Conservation (phyloP, 2,113 vertebrate species). For the Asarcornis scutulata region DNA sequence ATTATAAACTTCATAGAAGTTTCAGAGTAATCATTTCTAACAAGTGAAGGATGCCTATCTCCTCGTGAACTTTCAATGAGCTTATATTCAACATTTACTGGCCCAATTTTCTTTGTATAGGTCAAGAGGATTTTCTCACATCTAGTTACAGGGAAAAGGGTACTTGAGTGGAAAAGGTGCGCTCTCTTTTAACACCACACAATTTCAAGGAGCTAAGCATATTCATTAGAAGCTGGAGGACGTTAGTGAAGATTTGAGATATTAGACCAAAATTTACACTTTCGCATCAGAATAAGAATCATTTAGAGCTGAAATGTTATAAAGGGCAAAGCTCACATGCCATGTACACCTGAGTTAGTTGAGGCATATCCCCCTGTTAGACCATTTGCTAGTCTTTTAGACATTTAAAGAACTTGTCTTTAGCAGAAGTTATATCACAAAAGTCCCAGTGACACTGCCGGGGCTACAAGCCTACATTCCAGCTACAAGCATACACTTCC, state of each 20-base stretch:
- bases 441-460: background rate
- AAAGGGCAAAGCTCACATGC: background rate
- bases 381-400: background rate
- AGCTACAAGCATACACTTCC: background rate
- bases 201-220: conserved; percentile 28
- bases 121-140: conserved; percentile 46
- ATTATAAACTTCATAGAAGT: background rate
- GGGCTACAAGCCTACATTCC: background rate
- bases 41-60: background rate
- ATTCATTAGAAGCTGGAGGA: conserved; percentile 24
- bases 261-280: background rate
- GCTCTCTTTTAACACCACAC: background rate
- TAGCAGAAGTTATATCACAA: background rate
- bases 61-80: conserved; percentile 8
- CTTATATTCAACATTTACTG: conserved; percentile 43
- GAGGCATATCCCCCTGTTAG: background rate
- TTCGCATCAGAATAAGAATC: background rate
- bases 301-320: background rate
- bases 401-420: background rate
- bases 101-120: conserved; percentile 36
- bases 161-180: conserved; percentile 42
- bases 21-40: conserved; percentile 17
- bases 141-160: conserved; percentile 21
- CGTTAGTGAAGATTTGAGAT: background rate
- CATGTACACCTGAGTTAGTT: background rate